Percentiles rank a stretch among this genome's conserved stretches.
phyloP scores from a whole-genome alignment of 2,113 vertebrate species.

The Caloenas nicobarica region DNA sequence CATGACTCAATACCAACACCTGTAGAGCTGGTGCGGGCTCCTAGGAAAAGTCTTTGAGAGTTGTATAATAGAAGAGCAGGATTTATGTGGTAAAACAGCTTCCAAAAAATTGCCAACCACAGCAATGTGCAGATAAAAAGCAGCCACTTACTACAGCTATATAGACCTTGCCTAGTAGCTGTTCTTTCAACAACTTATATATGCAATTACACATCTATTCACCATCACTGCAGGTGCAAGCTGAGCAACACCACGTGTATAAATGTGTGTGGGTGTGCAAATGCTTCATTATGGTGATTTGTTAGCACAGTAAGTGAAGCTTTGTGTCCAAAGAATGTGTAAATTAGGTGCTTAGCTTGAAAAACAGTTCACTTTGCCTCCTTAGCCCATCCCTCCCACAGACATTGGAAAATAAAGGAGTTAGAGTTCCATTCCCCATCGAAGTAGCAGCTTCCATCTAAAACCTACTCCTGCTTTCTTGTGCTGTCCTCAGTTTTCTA shows the following conservation, averaged over 20 bases:
- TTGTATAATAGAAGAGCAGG: background rate
- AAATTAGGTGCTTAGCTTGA: conserved; percentile 3
- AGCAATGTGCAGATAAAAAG: background rate
- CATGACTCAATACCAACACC: background rate
- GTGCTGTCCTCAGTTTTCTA: background rate
- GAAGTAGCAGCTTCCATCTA: background rate
- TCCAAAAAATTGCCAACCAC: background rate
- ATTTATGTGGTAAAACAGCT: background rate
- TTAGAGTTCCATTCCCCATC: background rate
- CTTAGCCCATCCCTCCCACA: background rate
- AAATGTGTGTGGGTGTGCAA: conserved; percentile 58
- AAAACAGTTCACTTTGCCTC: background rate
- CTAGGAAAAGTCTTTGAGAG: background rate
- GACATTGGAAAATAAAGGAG: background rate
- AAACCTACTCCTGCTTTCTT: background rate
- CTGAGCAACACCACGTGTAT: background rate
- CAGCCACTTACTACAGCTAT: background rate
- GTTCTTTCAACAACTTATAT: background rate
- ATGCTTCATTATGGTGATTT: conserved; percentile 36
- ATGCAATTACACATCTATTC: conserved; percentile 60
- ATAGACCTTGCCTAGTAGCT: conserved; percentile 12
- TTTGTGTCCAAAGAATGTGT: conserved; percentile 38
- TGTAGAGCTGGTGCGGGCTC: background rate
- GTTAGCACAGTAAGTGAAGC: background rate
- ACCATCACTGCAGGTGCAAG: conserved; percentile 57